A percentile compares a stretch with the other conserved stretches of the same genome.
Evolutionary conservation across 2,113 vertebrate genomes (phyloP).

Genomic region (Tachycineta bicolor): DNA sequence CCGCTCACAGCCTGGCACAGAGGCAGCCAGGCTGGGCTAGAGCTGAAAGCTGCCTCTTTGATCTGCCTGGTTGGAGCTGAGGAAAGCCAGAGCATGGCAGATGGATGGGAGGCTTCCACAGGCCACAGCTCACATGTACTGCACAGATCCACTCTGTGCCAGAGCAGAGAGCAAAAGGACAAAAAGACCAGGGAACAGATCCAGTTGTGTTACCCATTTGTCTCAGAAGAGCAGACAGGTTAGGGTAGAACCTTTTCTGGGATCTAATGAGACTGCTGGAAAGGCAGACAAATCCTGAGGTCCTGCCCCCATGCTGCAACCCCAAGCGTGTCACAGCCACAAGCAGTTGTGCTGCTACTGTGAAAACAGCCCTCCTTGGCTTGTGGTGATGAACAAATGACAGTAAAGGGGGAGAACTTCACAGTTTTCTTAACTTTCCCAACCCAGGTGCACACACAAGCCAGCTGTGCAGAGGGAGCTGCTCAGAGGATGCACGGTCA

Average conservation of each 20-base stretch:
- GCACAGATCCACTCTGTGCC: background rate
- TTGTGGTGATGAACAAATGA: background rate
- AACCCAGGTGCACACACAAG: accelerated
- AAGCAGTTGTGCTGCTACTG: accelerated
- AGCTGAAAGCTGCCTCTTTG: background rate
- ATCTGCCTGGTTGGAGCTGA: accelerated
- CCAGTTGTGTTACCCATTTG: background rate
- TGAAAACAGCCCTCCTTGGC: background rate
- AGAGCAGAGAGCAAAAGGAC: background rate
- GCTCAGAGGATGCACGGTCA: background rate
- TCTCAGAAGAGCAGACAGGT: background rate
- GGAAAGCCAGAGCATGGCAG: background rate
- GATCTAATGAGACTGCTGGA: background rate
- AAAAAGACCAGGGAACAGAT: background rate
- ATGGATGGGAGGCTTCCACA: background rate
- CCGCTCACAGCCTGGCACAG: background rate
- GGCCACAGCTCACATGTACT: background rate
- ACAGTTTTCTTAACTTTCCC: background rate
- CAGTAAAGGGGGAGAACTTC: background rate
- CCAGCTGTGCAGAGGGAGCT: background rate
- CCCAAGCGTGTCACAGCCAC: background rate
- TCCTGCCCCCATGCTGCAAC: background rate
- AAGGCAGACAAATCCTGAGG: background rate
- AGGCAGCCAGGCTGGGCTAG: background rate
- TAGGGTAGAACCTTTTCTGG: background rate